Percentiles rank a stretch among this genome's conserved stretches.
phyloP scores from a whole-genome alignment of 2,888 invertebrate genomes.

The Dusona sp. region DNA sequence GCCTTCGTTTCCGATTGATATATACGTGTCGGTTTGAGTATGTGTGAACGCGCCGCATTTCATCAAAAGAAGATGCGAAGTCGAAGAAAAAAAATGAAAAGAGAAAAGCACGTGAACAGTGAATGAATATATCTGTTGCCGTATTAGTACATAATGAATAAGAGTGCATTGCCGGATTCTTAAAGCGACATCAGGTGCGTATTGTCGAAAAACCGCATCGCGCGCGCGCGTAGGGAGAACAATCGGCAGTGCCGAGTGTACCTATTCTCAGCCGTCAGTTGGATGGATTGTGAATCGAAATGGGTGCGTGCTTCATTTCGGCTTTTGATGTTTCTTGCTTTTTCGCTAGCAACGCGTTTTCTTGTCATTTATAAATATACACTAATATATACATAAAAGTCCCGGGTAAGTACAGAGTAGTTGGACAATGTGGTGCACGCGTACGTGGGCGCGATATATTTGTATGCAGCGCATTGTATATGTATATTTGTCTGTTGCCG shows the following conservation, averaged over 20 bases:
- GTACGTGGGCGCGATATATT: conserved; percentile 46
- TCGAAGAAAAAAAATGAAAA: conserved; percentile 67
- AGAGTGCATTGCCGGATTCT: conserved; percentile 53
- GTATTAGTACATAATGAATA: conserved; percentile 54
- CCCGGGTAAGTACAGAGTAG: conserved; percentile 72
- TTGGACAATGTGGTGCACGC: conserved; percentile 51
- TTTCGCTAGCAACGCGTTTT: conserved; percentile 62
- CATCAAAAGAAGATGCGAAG: conserved; percentile 68
- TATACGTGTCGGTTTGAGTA: not conserved
- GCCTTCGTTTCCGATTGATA: conserved; percentile 66
- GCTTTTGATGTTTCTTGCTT: conserved; percentile 58
- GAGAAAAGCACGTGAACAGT: conserved; percentile 61
- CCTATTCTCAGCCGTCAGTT: conserved; percentile 78
- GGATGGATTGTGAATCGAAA: conserved; percentile 76
- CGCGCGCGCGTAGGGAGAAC: conserved; percentile 51
- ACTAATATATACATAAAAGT: conserved; percentile 77
- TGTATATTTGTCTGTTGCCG: conserved; percentile 40
- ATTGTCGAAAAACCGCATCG: conserved; percentile 81
- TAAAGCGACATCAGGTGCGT: conserved; percentile 63
- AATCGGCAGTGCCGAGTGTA: conserved; percentile 25
- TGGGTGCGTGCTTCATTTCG: conserved; percentile 77
- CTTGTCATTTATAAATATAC: conserved; percentile 62
- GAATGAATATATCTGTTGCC: conserved; percentile 54
- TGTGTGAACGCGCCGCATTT: conserved; percentile 38
- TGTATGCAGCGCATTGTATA: not conserved